phyloP scores from a whole-genome alignment of 2,113 vertebrate species.

The Stigmatopora nigra region DNA sequence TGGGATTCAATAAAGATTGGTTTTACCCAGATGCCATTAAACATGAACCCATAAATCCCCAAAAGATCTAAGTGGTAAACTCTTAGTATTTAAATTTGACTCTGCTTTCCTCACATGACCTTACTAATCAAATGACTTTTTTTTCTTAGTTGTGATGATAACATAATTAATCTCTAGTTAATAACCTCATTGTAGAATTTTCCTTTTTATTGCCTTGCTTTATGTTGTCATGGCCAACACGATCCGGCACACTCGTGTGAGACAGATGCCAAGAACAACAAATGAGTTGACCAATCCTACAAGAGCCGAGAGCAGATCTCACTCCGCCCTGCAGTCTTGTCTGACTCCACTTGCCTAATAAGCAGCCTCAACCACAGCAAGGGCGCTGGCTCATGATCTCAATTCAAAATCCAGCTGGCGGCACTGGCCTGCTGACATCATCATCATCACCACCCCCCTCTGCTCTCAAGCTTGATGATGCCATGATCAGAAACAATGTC shows the following conservation, averaged over 20 bases:
- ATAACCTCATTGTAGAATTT: not conserved
- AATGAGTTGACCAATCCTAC: conserved; percentile 36
- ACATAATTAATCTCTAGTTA: not conserved
- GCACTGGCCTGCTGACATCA: conserved; percentile 49
- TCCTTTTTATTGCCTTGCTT: not conserved
- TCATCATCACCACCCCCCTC: conserved; percentile 24
- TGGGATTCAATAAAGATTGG: not conserved
- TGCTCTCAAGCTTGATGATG: conserved; percentile 21
- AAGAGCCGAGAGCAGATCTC: conserved; percentile 22
- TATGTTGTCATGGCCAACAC: conserved; percentile 27
- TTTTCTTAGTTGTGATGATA: not conserved
- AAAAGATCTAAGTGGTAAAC: not conserved
- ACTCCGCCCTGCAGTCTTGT: conserved; percentile 56
- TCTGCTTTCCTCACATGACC: not conserved
- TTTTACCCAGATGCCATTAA: not conserved
- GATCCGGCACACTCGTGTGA: conserved; percentile 55
- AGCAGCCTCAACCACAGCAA: conserved; percentile 53
- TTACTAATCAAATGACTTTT: not conserved
- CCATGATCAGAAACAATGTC: conserved; percentile 28
- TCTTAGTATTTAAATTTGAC: not conserved
- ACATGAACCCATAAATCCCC: not conserved
- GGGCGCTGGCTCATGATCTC: conserved; percentile 24
- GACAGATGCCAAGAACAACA: conserved; percentile 56
- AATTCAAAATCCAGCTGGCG: conserved; percentile 51
- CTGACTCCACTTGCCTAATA: conserved; percentile 53